phyloP scores from a whole-genome alignment of 2,113 vertebrate species.

The Monopterus albus region DNA sequence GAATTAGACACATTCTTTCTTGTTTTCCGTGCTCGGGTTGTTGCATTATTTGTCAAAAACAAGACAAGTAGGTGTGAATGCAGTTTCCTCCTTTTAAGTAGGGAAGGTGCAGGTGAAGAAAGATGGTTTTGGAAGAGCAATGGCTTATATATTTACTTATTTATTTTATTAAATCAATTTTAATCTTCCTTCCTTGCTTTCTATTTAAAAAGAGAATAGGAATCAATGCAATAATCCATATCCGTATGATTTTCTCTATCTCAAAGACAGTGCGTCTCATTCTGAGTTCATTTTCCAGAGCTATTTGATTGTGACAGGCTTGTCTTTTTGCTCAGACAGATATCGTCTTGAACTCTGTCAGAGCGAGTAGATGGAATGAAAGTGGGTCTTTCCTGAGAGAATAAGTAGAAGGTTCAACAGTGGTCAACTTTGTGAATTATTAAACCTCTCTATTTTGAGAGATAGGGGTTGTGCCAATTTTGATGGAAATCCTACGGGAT shows the following conservation, averaged over 20 bases:
- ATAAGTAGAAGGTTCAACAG: slow-evolving; percentile 58
- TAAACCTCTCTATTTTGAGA: slow-evolving; percentile 57
- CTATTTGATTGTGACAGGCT: slow-evolving; percentile 43
- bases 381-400: slow-evolving; percentile 37
- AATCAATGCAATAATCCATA: slow-evolving; percentile 68
- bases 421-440: slow-evolving; percentile 69
- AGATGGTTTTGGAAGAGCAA: slow-evolving; percentile 3
- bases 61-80: neutral
- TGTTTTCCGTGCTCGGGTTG: neutral
- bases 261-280: slow-evolving; percentile 31
- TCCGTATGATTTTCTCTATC: slow-evolving; percentile 55
- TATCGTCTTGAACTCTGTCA: slow-evolving; percentile 52
- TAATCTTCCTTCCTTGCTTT: slow-evolving; percentile 64
- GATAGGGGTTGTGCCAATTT: slow-evolving; percentile 27
- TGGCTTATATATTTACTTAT: slow-evolving; percentile 6
- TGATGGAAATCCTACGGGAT: slow-evolving; percentile 47
- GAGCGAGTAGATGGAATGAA: slow-evolving; percentile 46
- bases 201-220: slow-evolving; percentile 43
- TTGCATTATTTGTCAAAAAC: slow-evolving; percentile 19
- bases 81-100: slow-evolving; percentile 2
- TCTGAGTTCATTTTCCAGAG: slow-evolving; percentile 45
- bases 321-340: slow-evolving; percentile 50
- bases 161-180: slow-evolving; percentile 65
- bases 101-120: neutral
- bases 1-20: neutral